Evolutionary conservation across 1,140 invertebrate genomes (phyloP).

Genomic region (Leguminivora glycinivorella): DNA sequence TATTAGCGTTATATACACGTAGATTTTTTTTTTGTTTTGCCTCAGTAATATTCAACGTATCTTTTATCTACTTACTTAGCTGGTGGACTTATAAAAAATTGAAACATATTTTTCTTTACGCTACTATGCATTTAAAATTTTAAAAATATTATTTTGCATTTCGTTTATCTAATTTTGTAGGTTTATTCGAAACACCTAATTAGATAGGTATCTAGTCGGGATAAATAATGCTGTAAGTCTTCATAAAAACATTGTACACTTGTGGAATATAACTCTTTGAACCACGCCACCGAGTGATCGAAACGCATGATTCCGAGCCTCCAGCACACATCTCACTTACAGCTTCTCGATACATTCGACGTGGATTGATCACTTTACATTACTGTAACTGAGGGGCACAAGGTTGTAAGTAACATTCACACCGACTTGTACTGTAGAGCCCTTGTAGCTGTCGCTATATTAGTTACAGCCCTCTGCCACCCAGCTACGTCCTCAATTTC

Average conservation of each 20-base stretch:
- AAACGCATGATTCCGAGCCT: conserved; percentile 76
- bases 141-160: conserved; percentile 35
- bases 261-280: conserved; percentile 69
- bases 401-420: conserved; percentile 49
- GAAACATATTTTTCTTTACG: not conserved
- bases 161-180: conserved; percentile 35
- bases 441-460: conserved; percentile 32
- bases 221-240: conserved; percentile 47
- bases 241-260: conserved; percentile 64
- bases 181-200: conserved; percentile 31
- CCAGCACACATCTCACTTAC: conserved; percentile 76
- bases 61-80: not conserved
- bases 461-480: conserved; percentile 67
- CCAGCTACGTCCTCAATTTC: conserved; percentile 62
- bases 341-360: conserved; percentile 75
- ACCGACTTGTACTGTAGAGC: not conserved
- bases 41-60: not conserved
- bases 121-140: conserved; percentile 13
- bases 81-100: not conserved
- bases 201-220: conserved; percentile 53
- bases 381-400: conserved; percentile 72
- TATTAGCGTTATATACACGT: conserved; percentile 6
- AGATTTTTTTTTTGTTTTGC: not conserved
- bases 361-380: conserved; percentile 66
- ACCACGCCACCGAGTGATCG: conserved; percentile 79